Conservation (phyloP, 2,797 vertebrate species). For the Podarcis lilfordi region DNA sequence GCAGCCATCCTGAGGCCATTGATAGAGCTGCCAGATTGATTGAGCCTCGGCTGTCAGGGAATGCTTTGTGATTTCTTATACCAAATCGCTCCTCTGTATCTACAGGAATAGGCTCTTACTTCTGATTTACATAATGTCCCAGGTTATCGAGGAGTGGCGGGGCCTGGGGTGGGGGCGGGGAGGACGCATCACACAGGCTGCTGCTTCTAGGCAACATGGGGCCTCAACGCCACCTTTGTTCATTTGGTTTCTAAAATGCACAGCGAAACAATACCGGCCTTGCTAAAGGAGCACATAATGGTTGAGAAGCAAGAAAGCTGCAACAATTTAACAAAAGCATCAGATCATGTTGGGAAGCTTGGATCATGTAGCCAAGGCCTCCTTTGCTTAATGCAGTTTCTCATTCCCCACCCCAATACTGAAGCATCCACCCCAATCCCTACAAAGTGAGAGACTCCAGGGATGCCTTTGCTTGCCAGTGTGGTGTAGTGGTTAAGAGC, state of each 20-base stretch:
- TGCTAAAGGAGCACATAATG: neutral
- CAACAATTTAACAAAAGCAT: neutral
- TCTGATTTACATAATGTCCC: constrained; percentile 15
- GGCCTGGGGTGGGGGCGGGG: no score
- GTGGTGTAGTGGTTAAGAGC: no score
- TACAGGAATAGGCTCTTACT: constrained; percentile 49
- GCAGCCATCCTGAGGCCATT: constrained; percentile 81
- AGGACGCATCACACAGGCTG: neutral
- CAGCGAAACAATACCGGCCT: neutral
- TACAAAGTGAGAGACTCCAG: no score
- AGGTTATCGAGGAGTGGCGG: constrained; percentile 19
- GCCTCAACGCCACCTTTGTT: constrained; percentile 17
- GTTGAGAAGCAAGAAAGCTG: neutral
- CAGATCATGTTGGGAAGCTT: neutral
- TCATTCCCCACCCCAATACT: neutral
- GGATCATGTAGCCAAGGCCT: neutral
- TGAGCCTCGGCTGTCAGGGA: constrained; percentile 82
- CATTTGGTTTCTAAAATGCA: constrained; percentile 7
- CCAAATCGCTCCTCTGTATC: constrained; percentile 22
- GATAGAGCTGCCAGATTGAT: constrained; percentile 81
- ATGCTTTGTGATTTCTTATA: constrained; percentile 39
- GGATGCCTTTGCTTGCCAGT: no score
- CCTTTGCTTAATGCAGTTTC: neutral
- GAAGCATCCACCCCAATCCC: neutral
- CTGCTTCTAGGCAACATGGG: neutral